Base-by-base conservation (phyloP, 1,140 invertebrate genomes). In the Andrena cerasifolii region DNA sequence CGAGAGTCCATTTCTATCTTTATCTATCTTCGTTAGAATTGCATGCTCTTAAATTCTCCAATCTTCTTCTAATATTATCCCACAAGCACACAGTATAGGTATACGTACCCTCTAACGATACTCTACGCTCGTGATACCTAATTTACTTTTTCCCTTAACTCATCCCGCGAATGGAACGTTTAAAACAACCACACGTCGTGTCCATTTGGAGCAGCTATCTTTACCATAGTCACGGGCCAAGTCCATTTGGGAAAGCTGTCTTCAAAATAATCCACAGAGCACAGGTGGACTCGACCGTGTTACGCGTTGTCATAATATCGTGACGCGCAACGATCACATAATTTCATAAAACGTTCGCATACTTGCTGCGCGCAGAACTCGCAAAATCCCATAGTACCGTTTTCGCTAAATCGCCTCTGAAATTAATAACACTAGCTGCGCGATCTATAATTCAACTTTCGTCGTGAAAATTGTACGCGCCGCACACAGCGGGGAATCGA, bases 231-330 rank as follows among this genome's bases (percentile, higher is more conserved):
- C 47, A n/a, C 3, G 75, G 24, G 36, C 7, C 24, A 18, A 6
- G 40, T 16, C 16, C 16, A 14, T 45, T 78, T 24, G 16, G 8
- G 16, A 4, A 21, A 45, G 26, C 14, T 45, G n/a, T 66, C 40
- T 63, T 68, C 72, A 14, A 68, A 58, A 73, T 82, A 63, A 68
- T 82, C 47, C 28, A n/a, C 33, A 7, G 12, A 16, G 26, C 26
- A 14, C 56, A 53, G 45, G 56, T 70, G 56, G 45, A 54, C 6
- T 40, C n/a, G 16, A 5, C 58, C 16, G 6, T 65, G 59, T 76
- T 61, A 53, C 63, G 26, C 54, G 67, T 84, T 83, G 74, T 72
- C 33, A 40, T 83, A 61, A 79, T 56, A 66, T 73, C 67, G 45
- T 33, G 14, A 45, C 31, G 7, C 36, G 31, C 36, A 31, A 47